Conservation (phyloP, 2,797 vertebrate genomes). For the Acanthurus leucopareius region DNA sequence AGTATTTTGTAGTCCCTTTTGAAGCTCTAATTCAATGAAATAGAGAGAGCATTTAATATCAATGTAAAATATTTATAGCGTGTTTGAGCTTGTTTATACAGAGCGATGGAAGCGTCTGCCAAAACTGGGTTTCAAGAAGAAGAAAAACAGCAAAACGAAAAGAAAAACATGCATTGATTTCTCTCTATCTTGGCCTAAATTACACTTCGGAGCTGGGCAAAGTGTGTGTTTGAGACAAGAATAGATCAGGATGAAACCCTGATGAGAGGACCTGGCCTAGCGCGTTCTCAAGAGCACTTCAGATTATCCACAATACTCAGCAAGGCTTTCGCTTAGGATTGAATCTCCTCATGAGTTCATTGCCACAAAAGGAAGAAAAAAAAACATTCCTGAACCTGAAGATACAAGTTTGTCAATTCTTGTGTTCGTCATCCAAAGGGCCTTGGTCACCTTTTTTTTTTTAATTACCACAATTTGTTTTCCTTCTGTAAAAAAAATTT, state of each 20-base stretch:
- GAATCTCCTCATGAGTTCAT: neutral
- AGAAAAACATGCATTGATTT: constrained; percentile 34
- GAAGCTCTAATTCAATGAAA: constrained; percentile 71
- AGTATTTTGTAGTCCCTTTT: constrained; percentile 77
- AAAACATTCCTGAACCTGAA: constrained; percentile 8
- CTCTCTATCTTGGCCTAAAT: constrained; percentile 49
- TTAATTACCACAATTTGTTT: neutral
- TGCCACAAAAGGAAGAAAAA: neutral
- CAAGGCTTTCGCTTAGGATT: constrained; percentile 3
- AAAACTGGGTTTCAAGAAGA: constrained; percentile 62
- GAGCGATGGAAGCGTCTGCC: constrained; percentile 51
- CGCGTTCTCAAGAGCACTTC: constrained; percentile 13
- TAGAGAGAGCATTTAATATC: constrained; percentile 77
- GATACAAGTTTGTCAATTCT: neutral
- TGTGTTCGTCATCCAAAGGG: constrained; percentile 14
- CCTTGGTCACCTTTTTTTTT: neutral
- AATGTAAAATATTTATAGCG: constrained; percentile 78
- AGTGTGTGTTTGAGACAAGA: constrained; percentile 40
- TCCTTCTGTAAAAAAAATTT: neutral
- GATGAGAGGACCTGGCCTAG: constrained; percentile 15
- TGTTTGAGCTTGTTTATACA: constrained; percentile 74
- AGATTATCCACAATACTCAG: neutral
- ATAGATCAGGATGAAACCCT: constrained; percentile 26
- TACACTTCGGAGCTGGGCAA: constrained; percentile 27
- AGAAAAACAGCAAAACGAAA: constrained; percentile 1